These are phyloP conservation scores for Henricia sp. DNA, from an alignment of 53 echinoderm and acorn worm genomes.

Conservation along the genomic window DNA sequence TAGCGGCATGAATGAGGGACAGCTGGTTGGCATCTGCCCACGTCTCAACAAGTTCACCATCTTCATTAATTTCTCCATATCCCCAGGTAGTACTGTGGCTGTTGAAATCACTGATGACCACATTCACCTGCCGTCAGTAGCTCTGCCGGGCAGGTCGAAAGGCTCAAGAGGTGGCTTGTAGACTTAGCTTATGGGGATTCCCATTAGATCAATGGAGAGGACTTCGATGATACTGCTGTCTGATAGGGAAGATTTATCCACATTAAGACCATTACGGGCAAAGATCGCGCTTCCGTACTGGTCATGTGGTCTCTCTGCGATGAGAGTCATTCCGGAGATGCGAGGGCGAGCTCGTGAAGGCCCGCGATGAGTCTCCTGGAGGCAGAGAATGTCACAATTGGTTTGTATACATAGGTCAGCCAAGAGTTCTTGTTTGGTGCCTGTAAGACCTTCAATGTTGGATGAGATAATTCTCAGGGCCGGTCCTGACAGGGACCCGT, in stretches of 20 bases:
- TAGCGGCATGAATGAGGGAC: slow-evolving; percentile 63
- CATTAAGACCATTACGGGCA: neutral
- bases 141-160: slow-evolving; percentile 6
- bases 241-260: neutral
- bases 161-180: slow-evolving; percentile 52
- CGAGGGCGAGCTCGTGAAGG: slow-evolving; percentile 14
- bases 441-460: slow-evolving; percentile 46
- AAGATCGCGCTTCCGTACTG: slow-evolving; percentile 59
- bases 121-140: neutral
- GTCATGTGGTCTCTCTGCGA: slow-evolving; percentile 32
- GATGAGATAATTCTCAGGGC: slow-evolving; percentile 44
- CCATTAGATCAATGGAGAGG: slow-evolving; percentile 48
- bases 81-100: slow-evolving; percentile 42
- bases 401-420: slow-evolving; percentile 51
- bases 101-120: slow-evolving; percentile 34
- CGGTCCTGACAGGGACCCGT: neutral
- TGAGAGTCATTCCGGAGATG: slow-evolving; percentile 51
- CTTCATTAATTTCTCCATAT: slow-evolving; percentile 40
- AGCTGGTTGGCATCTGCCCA: slow-evolving; percentile 50
- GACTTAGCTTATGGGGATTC: slow-evolving; percentile 39
- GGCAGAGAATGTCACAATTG: slow-evolving; percentile 11
- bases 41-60: slow-evolving; percentile 44
- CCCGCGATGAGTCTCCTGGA: slow-evolving; percentile 61
- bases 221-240: slow-evolving; percentile 32
- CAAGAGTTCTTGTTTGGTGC: slow-evolving; percentile 16